A percentile compares a stretch with the other conserved stretches of the same genome.
phyloP scores from a whole-genome alignment of 2,797 vertebrate species.

The Paedocypris micromegethes region DNA sequence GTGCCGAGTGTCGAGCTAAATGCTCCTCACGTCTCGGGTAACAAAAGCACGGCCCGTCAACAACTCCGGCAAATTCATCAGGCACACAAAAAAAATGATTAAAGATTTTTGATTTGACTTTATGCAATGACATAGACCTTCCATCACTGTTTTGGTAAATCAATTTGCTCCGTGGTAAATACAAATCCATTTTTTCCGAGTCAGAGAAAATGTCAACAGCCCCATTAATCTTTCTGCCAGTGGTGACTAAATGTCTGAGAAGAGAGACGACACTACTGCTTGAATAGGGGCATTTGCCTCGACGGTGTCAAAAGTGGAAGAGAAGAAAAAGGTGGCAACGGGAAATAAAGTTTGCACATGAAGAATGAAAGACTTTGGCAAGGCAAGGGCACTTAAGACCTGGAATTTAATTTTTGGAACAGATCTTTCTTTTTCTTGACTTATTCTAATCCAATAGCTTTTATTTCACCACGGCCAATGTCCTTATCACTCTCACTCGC shows the following conservation, averaged over 20 bases:
- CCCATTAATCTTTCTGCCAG: conserved; percentile 40
- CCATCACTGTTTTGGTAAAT: conserved; percentile 34
- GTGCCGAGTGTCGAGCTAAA: conserved; percentile 24
- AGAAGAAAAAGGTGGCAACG: conserved; percentile 17
- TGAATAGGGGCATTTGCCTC: conserved; percentile 29
- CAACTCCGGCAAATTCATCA: conserved; percentile 19
- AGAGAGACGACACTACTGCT: conserved; percentile 31
- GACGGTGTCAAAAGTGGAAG: conserved; percentile 30
- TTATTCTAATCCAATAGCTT: conserved; percentile 47
- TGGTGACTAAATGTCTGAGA: conserved; percentile 41
- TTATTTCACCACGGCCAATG: conserved; percentile 38
- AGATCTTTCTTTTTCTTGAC: conserved; percentile 45
- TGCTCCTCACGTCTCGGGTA: conserved; percentile 25
- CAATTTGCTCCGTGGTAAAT: conserved; percentile 40
- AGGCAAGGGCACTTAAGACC: conserved; percentile 48
- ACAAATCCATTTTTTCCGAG: conserved; percentile 32
- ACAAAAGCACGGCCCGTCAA: conserved; percentile 5
- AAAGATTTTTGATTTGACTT: conserved; percentile 19
- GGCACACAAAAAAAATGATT: too few species aligned
- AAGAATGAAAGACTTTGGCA: conserved; percentile 47
- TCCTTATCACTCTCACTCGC: conserved; percentile 34
- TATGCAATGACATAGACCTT: conserved; percentile 27
- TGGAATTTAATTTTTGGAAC: conserved; percentile 44
- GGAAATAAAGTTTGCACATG: conserved; percentile 46
- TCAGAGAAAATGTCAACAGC: conserved; percentile 39